Conservation (phyloP, 2,888 invertebrate species). For the Epinotia demarniana region DNA sequence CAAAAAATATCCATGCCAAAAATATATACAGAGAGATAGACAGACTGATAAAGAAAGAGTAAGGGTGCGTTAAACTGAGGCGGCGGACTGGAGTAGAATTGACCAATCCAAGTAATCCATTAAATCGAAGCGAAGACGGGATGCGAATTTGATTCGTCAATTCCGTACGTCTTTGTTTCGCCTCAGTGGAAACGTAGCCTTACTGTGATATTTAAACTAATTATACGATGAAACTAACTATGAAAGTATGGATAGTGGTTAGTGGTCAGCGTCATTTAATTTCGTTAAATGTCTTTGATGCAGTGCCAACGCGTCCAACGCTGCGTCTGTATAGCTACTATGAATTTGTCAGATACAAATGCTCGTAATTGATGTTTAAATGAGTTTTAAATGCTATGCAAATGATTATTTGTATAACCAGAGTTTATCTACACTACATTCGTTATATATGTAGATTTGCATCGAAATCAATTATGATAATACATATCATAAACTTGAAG, state of each 20-base stretch:
- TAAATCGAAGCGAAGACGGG: too few relatives aligned
- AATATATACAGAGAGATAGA: not conserved
- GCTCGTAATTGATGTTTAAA: not conserved
- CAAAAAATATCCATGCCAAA: too few relatives aligned
- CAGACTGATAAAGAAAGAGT: not conserved
- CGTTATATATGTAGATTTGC: conserved; percentile 14
- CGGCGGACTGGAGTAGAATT: too few relatives aligned
- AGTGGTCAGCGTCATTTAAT: not conserved
- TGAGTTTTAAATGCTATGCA: conserved; percentile 4
- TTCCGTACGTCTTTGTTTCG: too few relatives aligned
- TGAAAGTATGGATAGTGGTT: not conserved
- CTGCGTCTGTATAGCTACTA: not conserved
- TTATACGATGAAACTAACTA: not conserved
- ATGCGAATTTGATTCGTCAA: too few relatives aligned
- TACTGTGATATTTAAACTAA: not conserved
- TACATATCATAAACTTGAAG: conserved; percentile 18
- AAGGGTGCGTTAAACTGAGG: too few relatives aligned
- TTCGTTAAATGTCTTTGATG: not conserved
- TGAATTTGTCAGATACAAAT: not conserved
- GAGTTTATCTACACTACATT: conserved; percentile 5
- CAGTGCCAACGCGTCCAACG: not conserved
- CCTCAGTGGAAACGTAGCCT: too few relatives aligned
- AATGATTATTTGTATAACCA: conserved; percentile 12
- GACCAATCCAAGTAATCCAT: too few relatives aligned
- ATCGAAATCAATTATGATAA: conserved; percentile 25